Conservation (phyloP, 2,113 vertebrate genomes). For the Cyrtonyx montezumae region DNA sequence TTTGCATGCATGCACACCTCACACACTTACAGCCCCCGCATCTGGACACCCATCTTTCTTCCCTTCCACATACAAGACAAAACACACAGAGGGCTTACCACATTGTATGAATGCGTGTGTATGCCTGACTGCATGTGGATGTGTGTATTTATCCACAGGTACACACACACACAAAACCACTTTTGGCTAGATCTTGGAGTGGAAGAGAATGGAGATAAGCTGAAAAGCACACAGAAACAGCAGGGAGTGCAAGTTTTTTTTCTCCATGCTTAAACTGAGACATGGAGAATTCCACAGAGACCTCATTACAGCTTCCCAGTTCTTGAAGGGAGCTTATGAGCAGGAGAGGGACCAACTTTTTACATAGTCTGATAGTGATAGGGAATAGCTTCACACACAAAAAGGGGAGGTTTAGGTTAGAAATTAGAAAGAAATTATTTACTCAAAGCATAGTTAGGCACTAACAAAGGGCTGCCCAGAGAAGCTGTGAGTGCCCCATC, state of each 20-base stretch:
- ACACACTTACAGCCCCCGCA: fast-evolving
- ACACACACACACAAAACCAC: neutral
- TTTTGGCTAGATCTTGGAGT: neutral
- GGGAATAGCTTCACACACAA: no score
- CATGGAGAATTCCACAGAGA: no score
- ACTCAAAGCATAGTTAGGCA: no score
- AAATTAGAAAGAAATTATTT: no score
- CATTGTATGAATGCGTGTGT: fast-evolving
- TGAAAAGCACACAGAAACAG: neutral
- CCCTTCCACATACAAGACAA: neutral
- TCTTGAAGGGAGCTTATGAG: no score
- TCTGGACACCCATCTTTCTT: neutral
- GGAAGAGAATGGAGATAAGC: neutral
- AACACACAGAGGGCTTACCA: neutral
- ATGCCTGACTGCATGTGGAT: neutral
- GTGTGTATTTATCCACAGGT: neutral
- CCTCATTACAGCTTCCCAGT: no score
- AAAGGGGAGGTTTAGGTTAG: no score
- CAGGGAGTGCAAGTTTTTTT: neutral
- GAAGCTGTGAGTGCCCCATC: no score
- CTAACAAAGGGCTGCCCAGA: no score
- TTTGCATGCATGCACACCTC: neutral
- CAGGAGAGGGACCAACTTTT: no score
- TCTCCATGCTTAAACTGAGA: neutral
- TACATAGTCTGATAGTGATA: no score